Conservation (phyloP, 2,797 vertebrate genomes). For the Poecilia velifera region DNA sequence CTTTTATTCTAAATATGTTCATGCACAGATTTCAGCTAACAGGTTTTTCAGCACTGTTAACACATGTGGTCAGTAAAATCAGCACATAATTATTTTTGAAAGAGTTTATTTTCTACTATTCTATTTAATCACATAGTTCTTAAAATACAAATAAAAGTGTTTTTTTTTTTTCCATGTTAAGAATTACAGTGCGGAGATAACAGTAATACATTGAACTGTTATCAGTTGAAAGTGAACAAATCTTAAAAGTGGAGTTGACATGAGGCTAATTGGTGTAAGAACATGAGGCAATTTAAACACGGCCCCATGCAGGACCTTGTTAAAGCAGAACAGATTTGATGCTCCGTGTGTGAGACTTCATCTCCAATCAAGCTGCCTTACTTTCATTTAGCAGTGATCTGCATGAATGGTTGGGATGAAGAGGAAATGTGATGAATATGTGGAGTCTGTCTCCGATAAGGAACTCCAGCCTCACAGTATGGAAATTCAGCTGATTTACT, state of each 20-base stretch:
- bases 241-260: not conserved
- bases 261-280: slow-evolving; percentile 5
- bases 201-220: not conserved
- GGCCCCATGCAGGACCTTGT: slow-evolving; percentile 5
- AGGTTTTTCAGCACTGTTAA: not conserved
- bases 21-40: no score
- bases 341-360: slow-evolving; percentile 1
- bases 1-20: no score
- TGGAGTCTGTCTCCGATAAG: not conserved
- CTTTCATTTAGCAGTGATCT: not conserved
- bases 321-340: slow-evolving; percentile 33
- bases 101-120: not conserved
- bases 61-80: not conserved
- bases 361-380: not conserved
- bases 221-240: not conserved
- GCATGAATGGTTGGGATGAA: not conserved
- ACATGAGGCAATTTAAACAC: not conserved
- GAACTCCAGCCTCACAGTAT: not conserved
- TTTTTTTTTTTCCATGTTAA: not conserved
- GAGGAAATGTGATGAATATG: slow-evolving; percentile 1
- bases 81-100: not conserved
- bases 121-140: not conserved
- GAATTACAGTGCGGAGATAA: not conserved
- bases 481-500: not conserved
- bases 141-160: not conserved